Conservation (phyloP, 2,797 vertebrate genomes). For the Triplophysa bombifrons region DNA sequence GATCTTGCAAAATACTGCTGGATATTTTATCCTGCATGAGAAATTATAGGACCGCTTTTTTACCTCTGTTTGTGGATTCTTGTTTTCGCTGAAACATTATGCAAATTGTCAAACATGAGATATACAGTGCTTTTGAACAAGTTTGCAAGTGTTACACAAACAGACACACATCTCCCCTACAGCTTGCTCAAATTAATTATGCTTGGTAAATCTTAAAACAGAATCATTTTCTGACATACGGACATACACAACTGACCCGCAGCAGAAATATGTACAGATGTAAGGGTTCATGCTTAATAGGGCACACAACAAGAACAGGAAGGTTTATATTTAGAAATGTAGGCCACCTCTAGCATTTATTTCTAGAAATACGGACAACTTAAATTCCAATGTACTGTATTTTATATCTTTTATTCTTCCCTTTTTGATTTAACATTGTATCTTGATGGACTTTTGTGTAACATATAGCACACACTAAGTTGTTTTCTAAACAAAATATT, state of each 20-base stretch:
- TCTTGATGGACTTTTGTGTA: background rate
- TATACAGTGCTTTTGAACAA: too few relatives aligned
- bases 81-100: background rate
- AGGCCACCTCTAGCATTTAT: constrained; percentile 60
- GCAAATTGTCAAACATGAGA: constrained; percentile 3
- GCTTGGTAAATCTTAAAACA: constrained; percentile 62
- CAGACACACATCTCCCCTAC: constrained; percentile 17
- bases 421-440: background rate
- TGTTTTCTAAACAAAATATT: too few relatives aligned
- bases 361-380: constrained; percentile 54
- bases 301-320: constrained; percentile 44
- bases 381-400: background rate
- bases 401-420: background rate
- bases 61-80: background rate
- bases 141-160: background rate
- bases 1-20: background rate
- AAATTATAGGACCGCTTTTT: background rate
- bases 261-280: constrained; percentile 39
- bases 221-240: constrained; percentile 54
- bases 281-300: constrained; percentile 52
- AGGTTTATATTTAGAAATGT: constrained; percentile 50
- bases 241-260: constrained; percentile 58
- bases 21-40: background rate
- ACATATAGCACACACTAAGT: too few relatives aligned
- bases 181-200: constrained; percentile 61